Evolutionary conservation across 2,113 vertebrate species (phyloP).

Genomic region (Meriones unguiculatus): DNA sequence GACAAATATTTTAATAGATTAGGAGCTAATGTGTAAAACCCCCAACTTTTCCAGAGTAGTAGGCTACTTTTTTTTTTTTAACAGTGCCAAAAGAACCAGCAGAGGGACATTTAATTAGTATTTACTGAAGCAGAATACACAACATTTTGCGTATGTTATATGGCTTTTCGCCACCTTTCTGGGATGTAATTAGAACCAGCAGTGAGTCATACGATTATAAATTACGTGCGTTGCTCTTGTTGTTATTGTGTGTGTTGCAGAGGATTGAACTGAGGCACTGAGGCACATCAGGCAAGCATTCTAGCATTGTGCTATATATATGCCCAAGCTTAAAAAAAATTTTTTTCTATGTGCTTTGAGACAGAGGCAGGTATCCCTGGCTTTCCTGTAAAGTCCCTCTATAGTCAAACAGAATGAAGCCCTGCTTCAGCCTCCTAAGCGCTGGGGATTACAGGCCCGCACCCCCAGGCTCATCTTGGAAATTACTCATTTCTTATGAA

Average conservation of each 20-base stretch:
- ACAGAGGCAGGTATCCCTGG: not conserved
- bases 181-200: not conserved
- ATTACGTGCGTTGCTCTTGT: not conserved
- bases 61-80: slow-evolving; percentile 14
- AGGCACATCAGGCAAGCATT: not conserved
- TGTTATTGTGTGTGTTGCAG: not conserved
- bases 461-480: not conserved
- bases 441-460: not conserved
- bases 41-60: not conserved
- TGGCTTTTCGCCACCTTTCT: not conserved
- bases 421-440: not conserved
- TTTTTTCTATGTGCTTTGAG: not conserved
- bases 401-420: not conserved
- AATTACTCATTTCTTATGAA: not conserved
- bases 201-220: not conserved
- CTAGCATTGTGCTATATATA: not conserved
- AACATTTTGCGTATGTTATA: not conserved
- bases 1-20: not conserved
- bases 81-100: not conserved
- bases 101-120: not conserved
- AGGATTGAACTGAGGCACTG: not conserved
- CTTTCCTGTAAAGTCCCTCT: not conserved
- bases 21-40: not conserved
- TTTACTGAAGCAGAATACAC: not conserved
- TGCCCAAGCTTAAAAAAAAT: not conserved